Evolutionary conservation across 1,140 invertebrate genomes (phyloP).

Genomic region (Copidosoma floridanum): DNA sequence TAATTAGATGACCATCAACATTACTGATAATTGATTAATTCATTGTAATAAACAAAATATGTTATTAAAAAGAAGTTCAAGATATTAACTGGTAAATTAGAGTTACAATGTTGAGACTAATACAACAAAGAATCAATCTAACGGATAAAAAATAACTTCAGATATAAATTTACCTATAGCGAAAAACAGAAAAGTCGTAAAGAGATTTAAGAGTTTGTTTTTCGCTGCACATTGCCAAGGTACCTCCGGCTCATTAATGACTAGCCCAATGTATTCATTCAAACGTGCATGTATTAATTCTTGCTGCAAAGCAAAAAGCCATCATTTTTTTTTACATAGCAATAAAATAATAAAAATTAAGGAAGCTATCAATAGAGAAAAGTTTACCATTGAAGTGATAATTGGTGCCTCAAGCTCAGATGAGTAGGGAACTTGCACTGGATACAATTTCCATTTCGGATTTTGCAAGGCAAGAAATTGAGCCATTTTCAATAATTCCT

Average conservation of each 20-base stretch:
- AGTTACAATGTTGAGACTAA: not conserved
- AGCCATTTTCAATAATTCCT: constrained; percentile 63
- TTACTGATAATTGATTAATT: constrained; percentile 1
- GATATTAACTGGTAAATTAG: too few species aligned
- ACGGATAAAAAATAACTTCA: constrained; percentile 13
- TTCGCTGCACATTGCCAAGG: constrained; percentile 67
- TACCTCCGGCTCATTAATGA: constrained; percentile 62
- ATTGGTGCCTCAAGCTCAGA: constrained; percentile 42
- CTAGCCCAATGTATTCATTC: constrained; percentile 57
- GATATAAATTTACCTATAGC: constrained; percentile 51
- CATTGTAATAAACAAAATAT: not conserved
- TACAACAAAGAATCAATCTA: constrained; percentile 1
- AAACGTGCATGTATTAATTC: constrained; percentile 56
- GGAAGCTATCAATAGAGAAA: not conserved
- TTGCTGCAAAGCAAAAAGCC: constrained; percentile 52
- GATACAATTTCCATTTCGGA: constrained; percentile 66
- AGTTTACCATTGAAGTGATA: constrained; percentile 32
- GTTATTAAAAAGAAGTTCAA: too few species aligned
- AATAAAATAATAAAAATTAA: constrained; percentile 15
- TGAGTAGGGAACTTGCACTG: constrained; percentile 58
- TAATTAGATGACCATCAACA: not conserved
- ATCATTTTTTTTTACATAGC: not conserved
- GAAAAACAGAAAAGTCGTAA: constrained; percentile 59
- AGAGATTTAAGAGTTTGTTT: constrained; percentile 63
- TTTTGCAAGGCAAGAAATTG: constrained; percentile 69